These are phyloP conservation scores for Ictalurus punctatus DNA, from an alignment of 2,113 vertebrate genomes.

Conservation along the genomic window DNA sequence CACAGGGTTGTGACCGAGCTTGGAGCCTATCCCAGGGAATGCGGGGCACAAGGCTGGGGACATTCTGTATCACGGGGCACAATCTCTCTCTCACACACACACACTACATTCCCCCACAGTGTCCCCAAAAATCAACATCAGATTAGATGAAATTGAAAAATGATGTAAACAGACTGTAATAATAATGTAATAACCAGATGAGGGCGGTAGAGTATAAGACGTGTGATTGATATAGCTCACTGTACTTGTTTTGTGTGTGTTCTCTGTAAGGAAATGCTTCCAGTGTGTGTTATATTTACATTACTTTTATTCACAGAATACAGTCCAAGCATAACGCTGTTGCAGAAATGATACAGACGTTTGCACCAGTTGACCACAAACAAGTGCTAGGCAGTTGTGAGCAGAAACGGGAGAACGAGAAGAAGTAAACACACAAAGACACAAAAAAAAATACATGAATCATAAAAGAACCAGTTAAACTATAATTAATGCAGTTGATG, in stretches of 20 bases:
- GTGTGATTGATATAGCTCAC: not conserved
- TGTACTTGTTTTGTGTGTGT: not conserved
- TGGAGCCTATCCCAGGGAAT: too few species aligned
- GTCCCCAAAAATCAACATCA: not conserved
- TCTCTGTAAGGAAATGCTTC: not conserved
- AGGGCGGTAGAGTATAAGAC: constrained; percentile 8
- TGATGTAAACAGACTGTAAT: not conserved
- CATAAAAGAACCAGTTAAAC: not conserved
- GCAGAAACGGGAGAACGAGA: not conserved
- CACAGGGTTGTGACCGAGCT: too few species aligned
- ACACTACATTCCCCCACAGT: too few species aligned
- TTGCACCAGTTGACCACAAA: not conserved
- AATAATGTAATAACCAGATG: not conserved
- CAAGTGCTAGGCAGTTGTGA: not conserved
- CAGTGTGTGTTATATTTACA: not conserved
- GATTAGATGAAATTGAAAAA: not conserved
- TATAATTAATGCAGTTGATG: not conserved
- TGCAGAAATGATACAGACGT: not conserved
- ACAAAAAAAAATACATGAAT: too few species aligned
- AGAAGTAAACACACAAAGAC: not conserved
- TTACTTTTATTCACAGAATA: not conserved
- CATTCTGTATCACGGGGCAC: too few species aligned
- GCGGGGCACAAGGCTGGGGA: too few species aligned
- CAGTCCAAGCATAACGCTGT: not conserved
- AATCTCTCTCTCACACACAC: too few species aligned